Base-by-base conservation (phyloP, 2,113 vertebrate species). In the Myrmecophaga tridactyla region DNA sequence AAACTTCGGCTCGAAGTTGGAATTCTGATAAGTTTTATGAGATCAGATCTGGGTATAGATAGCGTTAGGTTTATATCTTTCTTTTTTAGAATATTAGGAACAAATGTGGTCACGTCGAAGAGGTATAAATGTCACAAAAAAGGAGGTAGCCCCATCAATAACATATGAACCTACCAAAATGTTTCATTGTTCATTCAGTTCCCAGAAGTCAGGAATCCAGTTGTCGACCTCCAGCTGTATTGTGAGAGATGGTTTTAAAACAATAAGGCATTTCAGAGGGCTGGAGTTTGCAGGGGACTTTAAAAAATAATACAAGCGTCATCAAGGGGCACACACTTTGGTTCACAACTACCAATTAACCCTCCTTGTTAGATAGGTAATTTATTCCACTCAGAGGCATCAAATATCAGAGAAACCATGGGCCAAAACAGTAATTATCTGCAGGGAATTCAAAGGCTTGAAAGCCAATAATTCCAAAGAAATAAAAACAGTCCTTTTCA, bases 401-500 rank as follows among this genome's bases (percentile, higher is more conserved):
- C 98, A 97, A 98, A 98, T 98, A 97, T 97, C 98, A 98, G 97
- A 96, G 88, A 97, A 98, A 98, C 97, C 97, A 97, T 65, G 97
- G 94, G 94, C 96, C 96, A 98, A 98, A 98, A 98, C 93, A 98
- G 96, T 98, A 98, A 98, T 98, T 99, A 98, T 98, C 97, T 97
- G 91, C 82, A 92, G 39, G 29, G 92, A 97, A 98, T 98, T 98
- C 97, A 98, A 98, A 98, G 92, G 83, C 96, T 97, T 98, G 97
- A 98, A 98, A 98, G 94, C 94, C 97, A 98, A 97, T 98, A 98
- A 98, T 98, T 98, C 98, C 93, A 95, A 96, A 98, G 98, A 98
- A 98, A 98, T 98, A 98, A 98, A 98, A 98, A 98, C 98, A 99
- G 89, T 97, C 96, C 98, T 98, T 98, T 98, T 98, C 97, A 97